Conservation (phyloP, 2,797 vertebrate genomes). For the Cuniculus paca region DNA sequence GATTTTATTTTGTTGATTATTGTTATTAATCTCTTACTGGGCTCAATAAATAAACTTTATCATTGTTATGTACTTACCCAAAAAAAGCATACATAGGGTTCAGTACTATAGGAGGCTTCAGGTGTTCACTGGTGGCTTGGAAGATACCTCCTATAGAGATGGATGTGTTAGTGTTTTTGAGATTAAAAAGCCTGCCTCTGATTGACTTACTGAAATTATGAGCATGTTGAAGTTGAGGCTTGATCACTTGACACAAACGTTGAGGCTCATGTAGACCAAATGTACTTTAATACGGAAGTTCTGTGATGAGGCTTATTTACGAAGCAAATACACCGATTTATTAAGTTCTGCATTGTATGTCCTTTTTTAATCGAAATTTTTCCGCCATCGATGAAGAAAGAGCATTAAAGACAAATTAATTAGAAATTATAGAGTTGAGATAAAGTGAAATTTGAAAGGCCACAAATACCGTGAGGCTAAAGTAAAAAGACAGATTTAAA, state of each 20-base stretch:
- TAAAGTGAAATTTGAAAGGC: slow-evolving; percentile 36
- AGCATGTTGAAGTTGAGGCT: not conserved
- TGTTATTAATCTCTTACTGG: not conserved
- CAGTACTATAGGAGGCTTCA: not conserved
- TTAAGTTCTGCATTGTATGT: not conserved
- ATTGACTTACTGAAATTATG: not conserved
- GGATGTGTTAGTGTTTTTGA: not conserved
- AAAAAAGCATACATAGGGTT: not conserved
- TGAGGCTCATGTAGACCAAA: slow-evolving; percentile 22
- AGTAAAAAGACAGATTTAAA: not conserved
- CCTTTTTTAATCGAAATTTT: slow-evolving; percentile 35
- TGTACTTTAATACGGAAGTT: not conserved
- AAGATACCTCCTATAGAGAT: not conserved
- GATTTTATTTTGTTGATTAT: not conserved
- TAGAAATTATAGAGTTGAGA: slow-evolving; percentile 4
- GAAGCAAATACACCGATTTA: not conserved
- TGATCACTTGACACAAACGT: slow-evolving; percentile 17
- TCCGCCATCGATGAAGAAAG: not conserved
- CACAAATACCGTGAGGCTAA: not conserved
- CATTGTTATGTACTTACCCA: not conserved
- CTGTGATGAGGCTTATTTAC: slow-evolving; percentile 16
- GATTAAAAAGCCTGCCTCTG: not conserved
- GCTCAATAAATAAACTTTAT: not conserved
- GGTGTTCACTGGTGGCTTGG: not conserved
- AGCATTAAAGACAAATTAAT: slow-evolving; percentile 28